Percentiles rank a stretch among this genome's conserved stretches.
These are phyloP conservation scores for Plebejus anna DNA, from an alignment of 2,888 invertebrate genomes.

Conservation along the genomic window DNA sequence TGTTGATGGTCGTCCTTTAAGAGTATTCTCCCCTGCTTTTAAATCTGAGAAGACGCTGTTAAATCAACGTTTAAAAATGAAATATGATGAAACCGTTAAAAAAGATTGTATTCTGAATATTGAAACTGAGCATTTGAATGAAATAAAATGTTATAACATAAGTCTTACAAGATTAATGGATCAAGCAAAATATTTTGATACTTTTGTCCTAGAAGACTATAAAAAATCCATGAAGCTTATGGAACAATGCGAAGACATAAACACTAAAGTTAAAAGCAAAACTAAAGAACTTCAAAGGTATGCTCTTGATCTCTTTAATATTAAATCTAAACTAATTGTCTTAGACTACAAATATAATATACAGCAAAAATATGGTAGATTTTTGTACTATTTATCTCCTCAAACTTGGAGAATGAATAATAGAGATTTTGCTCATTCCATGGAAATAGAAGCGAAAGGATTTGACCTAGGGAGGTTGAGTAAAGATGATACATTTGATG, in stretches of 20 bases:
- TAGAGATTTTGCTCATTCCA: constrained; percentile 69
- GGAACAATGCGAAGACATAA: constrained; percentile 69
- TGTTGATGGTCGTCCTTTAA: constrained; percentile 46
- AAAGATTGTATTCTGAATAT: constrained; percentile 74
- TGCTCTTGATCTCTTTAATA: constrained; percentile 57
- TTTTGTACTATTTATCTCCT: constrained; percentile 84
- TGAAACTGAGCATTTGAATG: constrained; percentile 75
- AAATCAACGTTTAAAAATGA: constrained; percentile 47
- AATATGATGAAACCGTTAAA: constrained; percentile 60
- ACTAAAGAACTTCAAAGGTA: constrained; percentile 64
- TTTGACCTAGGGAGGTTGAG: constrained; percentile 60
- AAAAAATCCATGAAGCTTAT: constrained; percentile 79
- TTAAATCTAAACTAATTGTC: constrained; percentile 73
- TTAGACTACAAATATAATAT: constrained; percentile 82
- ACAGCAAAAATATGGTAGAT: constrained; percentile 83
- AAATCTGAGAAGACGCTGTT: constrained; percentile 52
- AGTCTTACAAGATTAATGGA: constrained; percentile 67
- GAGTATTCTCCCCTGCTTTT: constrained; percentile 46
- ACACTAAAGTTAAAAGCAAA: constrained; percentile 60
- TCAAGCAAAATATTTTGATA: constrained; percentile 80
- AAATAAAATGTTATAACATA: constrained; percentile 69
- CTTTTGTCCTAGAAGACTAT: constrained; percentile 82
- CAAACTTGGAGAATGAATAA: constrained; percentile 78
- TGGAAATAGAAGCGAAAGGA: constrained; percentile 68
- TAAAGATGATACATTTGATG: constrained; percentile 63